Percentiles rank a stretch among this genome's conserved stretches.
phyloP scores from a whole-genome alignment of 2,888 invertebrate genomes.

The Piscicola geometra region DNA sequence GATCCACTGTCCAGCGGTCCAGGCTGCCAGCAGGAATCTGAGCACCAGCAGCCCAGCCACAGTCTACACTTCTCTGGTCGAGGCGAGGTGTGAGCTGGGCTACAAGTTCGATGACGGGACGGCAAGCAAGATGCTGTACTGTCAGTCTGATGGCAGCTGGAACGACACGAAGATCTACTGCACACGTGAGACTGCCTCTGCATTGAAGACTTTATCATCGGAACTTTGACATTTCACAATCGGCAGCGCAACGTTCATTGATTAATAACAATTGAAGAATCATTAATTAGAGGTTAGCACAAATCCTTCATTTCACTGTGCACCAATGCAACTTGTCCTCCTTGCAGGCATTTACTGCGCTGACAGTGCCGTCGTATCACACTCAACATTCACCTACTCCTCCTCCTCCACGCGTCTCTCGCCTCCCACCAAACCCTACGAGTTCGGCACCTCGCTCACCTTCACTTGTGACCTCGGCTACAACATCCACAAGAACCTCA shows the following conservation, averaged over 20 bases:
- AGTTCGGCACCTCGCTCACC: neutral
- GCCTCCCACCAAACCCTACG: neutral
- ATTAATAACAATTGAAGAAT: too few species aligned
- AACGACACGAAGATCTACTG: slow-evolving; percentile 7
- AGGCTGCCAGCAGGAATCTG: neutral
- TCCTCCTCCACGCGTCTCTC: neutral
- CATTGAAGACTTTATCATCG: too few species aligned
- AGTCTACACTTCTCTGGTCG: slow-evolving; percentile 7
- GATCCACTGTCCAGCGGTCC: slow-evolving; percentile 8
- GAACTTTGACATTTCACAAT: too few species aligned
- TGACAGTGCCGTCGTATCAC: neutral
- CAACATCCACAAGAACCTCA: neutral
- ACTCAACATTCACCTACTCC: neutral
- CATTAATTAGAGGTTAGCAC: too few species aligned
- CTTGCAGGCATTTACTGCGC: neutral
- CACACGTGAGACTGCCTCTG: too few species aligned
- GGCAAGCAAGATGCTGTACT: neutral
- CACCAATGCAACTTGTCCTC: too few species aligned
- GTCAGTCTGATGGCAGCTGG: neutral
- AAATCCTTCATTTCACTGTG: too few species aligned
- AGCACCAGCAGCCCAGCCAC: neutral
- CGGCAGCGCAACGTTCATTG: too few species aligned
- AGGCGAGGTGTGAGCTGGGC: neutral
- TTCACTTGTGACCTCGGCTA: slow-evolving; percentile 3
- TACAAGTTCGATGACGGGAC: slow-evolving; percentile 23